Evolutionary conservation across 2,888 invertebrate genomes (phyloP), one percentile per base, ranked within the genome.

Genomic region (Neoascia interrupta): DNA sequence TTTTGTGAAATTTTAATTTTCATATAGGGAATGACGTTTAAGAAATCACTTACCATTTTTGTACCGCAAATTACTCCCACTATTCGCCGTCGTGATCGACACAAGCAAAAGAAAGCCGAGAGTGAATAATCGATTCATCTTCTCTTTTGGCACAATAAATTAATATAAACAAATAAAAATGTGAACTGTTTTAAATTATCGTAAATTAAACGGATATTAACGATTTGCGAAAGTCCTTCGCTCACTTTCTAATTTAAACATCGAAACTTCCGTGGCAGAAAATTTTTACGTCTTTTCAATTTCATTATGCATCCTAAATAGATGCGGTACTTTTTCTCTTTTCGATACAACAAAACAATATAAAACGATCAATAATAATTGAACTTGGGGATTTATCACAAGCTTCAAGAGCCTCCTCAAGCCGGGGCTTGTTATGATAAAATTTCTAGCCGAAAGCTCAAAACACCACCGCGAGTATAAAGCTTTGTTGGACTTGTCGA

Each of bases 21-120:
- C n/a, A n/a, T n/a, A n/a, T n/a, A n/a, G n/a, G n/a, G n/a, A n/a
- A n/a, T n/a, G n/a, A n/a, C n/a, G n/a, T n/a, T n/a, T n/a, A n/a
- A n/a, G n/a, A n/a, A n/a, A n/a, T n/a, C 31, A 63, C 75, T 75
- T 21, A 75, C 75, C 75, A 23, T 16, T 41, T 47, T 70, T 75
- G 5, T 21, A 19, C 37, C 34, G 36, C 37, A 70, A 63, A 45
- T 63, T 56, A 13, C 49, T 75, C 2, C 75, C 75, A 8, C 63
- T 75, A 18, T 70, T 75, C 16, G 54, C 70, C 56, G 54, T 63
- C 10, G 43, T 37, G 19, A 56, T 51, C 34, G 19, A 70, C 49
- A 75, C 36, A 26, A 51, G 58, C n/a, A 75, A 13, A n/a, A 75
- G 18, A 6, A 39, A 41, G 58, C 69, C 11, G 43, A 49, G 37